A percentile compares a stretch with the other conserved stretches of the same genome.
These are phyloP conservation scores for Motacilla tschutschensis DNA, from an alignment of 2,113 vertebrate genomes.

Conservation along the genomic window DNA sequence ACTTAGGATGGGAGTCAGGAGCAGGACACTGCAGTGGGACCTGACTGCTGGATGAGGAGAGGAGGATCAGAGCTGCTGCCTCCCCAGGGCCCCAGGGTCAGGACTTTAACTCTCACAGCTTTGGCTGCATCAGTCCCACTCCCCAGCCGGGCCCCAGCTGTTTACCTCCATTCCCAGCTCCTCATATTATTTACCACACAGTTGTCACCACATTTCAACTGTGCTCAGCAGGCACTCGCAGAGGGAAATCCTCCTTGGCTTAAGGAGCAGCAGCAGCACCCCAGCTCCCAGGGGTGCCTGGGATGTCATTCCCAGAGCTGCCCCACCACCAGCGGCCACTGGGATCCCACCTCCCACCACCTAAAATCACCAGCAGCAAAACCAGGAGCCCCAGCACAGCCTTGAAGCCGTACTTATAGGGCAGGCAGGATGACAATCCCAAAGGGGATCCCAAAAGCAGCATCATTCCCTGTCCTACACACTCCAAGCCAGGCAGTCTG, in stretches of 20 bases:
- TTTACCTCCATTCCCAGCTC: neutral
- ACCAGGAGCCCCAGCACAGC: neutral
- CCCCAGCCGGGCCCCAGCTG: neutral
- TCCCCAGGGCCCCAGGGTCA: fast-evolving
- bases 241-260: neutral
- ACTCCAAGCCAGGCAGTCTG: fast-evolving
- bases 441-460: neutral
- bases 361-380: neutral
- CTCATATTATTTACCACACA: neutral
- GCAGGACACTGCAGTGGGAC: fast-evolving
- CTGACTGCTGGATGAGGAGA: fast-evolving
- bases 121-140: neutral
- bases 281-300: neutral
- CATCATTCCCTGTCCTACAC: fast-evolving
- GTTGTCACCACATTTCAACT: neutral
- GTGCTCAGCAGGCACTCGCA: neutral
- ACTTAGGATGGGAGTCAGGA: neutral
- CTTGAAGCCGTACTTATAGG: fast-evolving
- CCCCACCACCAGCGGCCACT: neutral
- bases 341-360: neutral
- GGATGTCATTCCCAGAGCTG: neutral
- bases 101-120: neutral
- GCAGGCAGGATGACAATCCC: neutral
- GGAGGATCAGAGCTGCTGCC: neutral
- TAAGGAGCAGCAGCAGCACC: neutral